phyloP scores from a whole-genome alignment of 2,888 invertebrate species.

The Conchocele bisecta region DNA sequence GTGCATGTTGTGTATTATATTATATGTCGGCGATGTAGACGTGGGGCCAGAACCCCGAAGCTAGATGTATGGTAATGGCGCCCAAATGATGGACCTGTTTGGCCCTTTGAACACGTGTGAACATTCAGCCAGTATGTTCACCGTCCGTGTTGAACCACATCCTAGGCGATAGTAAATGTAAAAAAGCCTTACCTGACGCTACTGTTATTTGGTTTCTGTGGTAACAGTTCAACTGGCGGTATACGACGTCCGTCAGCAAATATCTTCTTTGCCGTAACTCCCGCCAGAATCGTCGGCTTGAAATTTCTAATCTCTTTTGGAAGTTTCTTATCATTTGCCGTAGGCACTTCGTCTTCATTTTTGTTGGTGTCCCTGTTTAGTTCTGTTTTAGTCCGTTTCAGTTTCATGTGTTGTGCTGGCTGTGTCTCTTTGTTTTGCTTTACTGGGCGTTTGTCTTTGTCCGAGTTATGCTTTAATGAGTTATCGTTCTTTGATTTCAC shows the following conservation, averaged over 20 bases:
- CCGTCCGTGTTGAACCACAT: too few relatives aligned
- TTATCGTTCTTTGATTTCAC: too few relatives aligned
- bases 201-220: conserved; percentile 76
- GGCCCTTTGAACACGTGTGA: too few relatives aligned
- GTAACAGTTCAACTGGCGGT: conserved; percentile 74
- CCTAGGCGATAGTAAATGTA: neutral
- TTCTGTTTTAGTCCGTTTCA: neutral
- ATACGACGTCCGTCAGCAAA: conserved; percentile 76
- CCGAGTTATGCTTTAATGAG: too few relatives aligned
- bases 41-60: too few relatives aligned
- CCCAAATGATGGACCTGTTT: too few relatives aligned
- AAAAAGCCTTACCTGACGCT: conserved; percentile 67
- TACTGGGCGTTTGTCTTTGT: neutral
- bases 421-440: neutral
- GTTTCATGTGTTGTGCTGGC: neutral
- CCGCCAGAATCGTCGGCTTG: conserved; percentile 66
- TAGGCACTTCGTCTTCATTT: neutral
- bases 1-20: too few relatives aligned
- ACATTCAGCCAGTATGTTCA: too few relatives aligned
- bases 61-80: too few relatives aligned
- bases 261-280: conserved; percentile 73
- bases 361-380: neutral
- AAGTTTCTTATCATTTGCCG: conserved; percentile 12
- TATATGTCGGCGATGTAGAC: too few relatives aligned
- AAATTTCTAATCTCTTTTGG: conserved; percentile 69